Conservation (phyloP, 2,888 invertebrate species). For the Asteroscopus sphinx region DNA sequence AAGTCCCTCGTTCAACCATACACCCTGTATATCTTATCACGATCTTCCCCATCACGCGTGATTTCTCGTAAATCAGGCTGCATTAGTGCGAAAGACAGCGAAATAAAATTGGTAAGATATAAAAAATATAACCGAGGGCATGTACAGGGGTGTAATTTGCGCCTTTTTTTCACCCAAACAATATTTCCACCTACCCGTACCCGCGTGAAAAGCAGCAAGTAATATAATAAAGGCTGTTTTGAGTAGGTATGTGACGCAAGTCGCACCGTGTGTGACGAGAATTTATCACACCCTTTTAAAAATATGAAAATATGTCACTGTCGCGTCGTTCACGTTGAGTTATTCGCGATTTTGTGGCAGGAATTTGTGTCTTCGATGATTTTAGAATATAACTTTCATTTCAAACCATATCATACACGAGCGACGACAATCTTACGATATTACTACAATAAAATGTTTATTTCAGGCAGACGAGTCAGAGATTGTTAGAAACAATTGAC, state of each 20-base stretch:
- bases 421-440: too few species aligned
- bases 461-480: too few species aligned
- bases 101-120: too few species aligned
- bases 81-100: constrained; percentile 24
- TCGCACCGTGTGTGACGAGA: constrained; percentile 9
- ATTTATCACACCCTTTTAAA: constrained; percentile 20
- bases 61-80: constrained; percentile 26
- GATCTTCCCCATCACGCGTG: constrained; percentile 5
- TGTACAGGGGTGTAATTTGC: constrained; percentile 6
- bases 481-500: too few species aligned
- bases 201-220: constrained; percentile 15
- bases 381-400: too few species aligned
- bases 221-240: constrained; percentile 35
- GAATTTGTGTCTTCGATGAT: constrained; percentile 4
- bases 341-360: background rate
- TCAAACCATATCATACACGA: too few species aligned
- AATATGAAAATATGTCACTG: constrained; percentile 20
- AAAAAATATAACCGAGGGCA: constrained; percentile 20
- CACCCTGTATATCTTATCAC: constrained; percentile 1
- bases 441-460: too few species aligned
- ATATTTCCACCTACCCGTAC: constrained; percentile 27
- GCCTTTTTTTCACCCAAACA: constrained; percentile 19
- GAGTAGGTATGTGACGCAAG: constrained; percentile 30
- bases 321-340: background rate
- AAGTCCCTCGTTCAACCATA: too few species aligned